Evolutionary conservation across 2,888 invertebrate genomes (phyloP).

Genomic region (Adela reaumurella): DNA sequence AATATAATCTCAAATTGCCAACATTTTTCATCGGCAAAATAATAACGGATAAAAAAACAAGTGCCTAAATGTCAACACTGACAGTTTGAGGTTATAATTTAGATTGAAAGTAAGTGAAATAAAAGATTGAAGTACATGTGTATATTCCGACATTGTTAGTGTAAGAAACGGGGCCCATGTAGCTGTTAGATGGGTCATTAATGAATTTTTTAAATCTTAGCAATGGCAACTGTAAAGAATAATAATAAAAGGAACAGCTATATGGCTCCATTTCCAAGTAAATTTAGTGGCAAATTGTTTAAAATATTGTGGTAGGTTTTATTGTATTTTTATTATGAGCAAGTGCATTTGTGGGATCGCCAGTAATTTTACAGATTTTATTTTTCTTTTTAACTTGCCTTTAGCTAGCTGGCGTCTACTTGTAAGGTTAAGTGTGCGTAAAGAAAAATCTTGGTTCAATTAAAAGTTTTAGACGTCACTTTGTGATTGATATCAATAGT

Average conservation of each 20-base stretch:
- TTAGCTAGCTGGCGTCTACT: neutral
- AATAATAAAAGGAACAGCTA: neutral
- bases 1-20: slow-evolving; percentile 4
- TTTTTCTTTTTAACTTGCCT: slow-evolving; percentile 1
- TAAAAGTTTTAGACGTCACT: slow-evolving; percentile 2
- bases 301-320: slow-evolving; percentile 3
- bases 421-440: slow-evolving; percentile 1
- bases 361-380: slow-evolving; percentile 8
- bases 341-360: slow-evolving; percentile 6
- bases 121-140: slow-evolving; percentile 17
- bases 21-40: slow-evolving; percentile 5
- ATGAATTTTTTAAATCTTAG: too few species aligned
- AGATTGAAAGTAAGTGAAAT: slow-evolving; percentile 9
- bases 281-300: slow-evolving; percentile 4
- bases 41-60: neutral
- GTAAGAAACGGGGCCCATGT: slow-evolving; percentile 33
- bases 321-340: slow-evolving; percentile 2
- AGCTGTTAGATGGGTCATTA: neutral
- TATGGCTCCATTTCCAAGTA: slow-evolving; percentile 5
- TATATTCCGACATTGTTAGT: slow-evolving; percentile 17
- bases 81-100: slow-evolving; percentile 10
- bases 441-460: slow-evolving; percentile 4
- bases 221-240: too few species aligned
- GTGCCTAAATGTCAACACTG: neutral
- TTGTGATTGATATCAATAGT: slow-evolving; percentile 7